Evolutionary conservation across 92 coral and sea anemone species (phyloP).

Genomic region (Zoanthus solanderi): DNA sequence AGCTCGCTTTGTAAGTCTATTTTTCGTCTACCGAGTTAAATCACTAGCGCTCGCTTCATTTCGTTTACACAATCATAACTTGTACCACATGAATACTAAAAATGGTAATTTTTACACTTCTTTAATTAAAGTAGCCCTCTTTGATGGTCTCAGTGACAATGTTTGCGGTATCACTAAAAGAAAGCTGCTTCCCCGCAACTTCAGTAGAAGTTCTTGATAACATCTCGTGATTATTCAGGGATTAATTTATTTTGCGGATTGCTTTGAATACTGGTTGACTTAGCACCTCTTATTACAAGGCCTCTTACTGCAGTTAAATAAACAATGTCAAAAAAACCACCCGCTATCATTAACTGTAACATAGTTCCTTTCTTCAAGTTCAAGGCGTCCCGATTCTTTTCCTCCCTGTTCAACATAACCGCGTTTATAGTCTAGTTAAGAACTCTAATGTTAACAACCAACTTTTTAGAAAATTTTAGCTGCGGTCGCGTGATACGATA

Average conservation of each 20-base stretch:
- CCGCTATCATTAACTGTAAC: constrained; percentile 46
- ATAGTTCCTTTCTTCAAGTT: not conserved
- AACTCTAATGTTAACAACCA: not conserved
- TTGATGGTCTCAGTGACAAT: constrained; percentile 15
- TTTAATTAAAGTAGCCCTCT: constrained; percentile 38
- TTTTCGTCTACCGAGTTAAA: constrained; percentile 2
- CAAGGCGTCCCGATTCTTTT: not conserved
- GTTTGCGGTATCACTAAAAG: constrained; percentile 28
- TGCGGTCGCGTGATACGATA: constrained; percentile 36
- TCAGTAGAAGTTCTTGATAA: constrained; percentile 24
- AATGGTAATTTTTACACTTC: constrained; percentile 23
- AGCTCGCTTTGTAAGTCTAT: not conserved
- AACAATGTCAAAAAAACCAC: constrained; percentile 29
- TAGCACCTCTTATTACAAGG: constrained; percentile 42
- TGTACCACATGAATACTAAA: constrained; percentile 23
- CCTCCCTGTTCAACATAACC: not conserved
- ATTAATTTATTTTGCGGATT: constrained; percentile 47
- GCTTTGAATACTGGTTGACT: constrained; percentile 36
- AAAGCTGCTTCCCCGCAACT: constrained; percentile 13
- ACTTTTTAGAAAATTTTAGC: constrained; percentile 19
- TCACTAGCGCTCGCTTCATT: not conserved
- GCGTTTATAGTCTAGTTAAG: not conserved
- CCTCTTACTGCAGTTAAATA: constrained; percentile 34
- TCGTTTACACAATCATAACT: constrained; percentile 30
- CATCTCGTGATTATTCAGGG: constrained; percentile 45